Percentiles rank a stretch among this genome's conserved stretches.
These are phyloP conservation scores for Sclerodermus sp. DNA, from an alignment of 2,888 invertebrate genomes.

Conservation along the genomic window DNA sequence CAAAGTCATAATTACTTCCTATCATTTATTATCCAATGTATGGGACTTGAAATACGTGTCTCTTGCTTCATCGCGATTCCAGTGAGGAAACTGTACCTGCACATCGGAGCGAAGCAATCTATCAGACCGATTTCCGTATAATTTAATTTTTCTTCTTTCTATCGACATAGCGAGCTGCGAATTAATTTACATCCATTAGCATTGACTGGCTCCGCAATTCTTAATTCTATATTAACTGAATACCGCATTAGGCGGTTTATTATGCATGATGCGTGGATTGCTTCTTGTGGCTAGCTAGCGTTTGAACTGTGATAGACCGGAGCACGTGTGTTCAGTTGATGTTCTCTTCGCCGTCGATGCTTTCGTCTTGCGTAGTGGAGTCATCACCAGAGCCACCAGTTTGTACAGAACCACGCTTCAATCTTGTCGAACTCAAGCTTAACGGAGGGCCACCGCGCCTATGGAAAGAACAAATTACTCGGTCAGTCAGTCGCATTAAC, in stretches of 20 bases:
- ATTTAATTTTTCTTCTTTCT: too few relatives aligned
- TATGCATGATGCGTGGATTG: conserved; percentile 19
- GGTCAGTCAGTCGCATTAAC: background rate
- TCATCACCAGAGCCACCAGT: conserved; percentile 74
- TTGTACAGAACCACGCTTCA: conserved; percentile 73
- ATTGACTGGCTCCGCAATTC: too few relatives aligned
- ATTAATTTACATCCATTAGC: too few relatives aligned
- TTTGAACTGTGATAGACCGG: background rate
- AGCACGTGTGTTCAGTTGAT: conserved; percentile 56
- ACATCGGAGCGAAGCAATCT: too few relatives aligned
- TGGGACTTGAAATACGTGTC: too few relatives aligned
- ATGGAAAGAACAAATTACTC: conserved; percentile 18
- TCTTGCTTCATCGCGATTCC: too few relatives aligned
- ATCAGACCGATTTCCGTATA: too few relatives aligned
- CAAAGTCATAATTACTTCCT: background rate
- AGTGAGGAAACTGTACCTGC: too few relatives aligned
- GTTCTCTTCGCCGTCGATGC: conserved; percentile 73
- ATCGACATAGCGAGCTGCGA: too few relatives aligned
- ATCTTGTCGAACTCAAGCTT: conserved; percentile 66
- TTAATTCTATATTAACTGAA: too few relatives aligned
- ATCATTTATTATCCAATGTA: background rate
- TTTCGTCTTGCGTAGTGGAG: conserved; percentile 75
- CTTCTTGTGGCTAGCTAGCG: conserved; percentile 4
- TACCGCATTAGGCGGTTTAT: conserved; percentile 6
- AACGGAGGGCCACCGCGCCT: conserved; percentile 63